Conservation (phyloP, 1,140 invertebrate genomes). For the Lamellibrachia luymesi region DNA sequence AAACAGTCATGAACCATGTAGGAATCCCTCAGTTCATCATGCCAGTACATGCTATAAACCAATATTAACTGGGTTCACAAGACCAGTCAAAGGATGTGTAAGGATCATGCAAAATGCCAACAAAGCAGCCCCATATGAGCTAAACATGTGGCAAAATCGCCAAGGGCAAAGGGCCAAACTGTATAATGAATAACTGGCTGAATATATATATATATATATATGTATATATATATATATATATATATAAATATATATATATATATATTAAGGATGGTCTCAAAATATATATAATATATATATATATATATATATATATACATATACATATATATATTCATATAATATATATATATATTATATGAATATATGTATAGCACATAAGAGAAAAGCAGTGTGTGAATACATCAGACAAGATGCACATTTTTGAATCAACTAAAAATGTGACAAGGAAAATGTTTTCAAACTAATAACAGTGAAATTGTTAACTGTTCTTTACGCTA, state of each 20-base stretch:
- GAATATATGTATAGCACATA: not conserved
- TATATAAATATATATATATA: no score
- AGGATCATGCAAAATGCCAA: not conserved
- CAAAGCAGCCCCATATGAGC: not conserved
- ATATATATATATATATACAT: not conserved
- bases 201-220: not conserved
- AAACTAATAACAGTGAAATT: no score
- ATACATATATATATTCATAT: no score
- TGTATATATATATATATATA: no score
- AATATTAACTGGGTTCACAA: not conserved
- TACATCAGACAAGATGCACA: not conserved
- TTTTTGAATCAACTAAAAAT: not conserved
- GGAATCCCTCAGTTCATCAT: not conserved
- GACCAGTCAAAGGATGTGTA: not conserved
- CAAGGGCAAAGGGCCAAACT: not conserved
- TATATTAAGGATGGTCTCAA: no score
- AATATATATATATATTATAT: no score
- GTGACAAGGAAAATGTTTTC: no score
- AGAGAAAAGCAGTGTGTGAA: not conserved
- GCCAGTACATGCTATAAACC: not conserved
- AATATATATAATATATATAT: no score
- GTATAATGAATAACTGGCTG: not conserved
- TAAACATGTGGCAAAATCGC: no score
- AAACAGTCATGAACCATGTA: not conserved
- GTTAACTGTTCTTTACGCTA: no score